phyloP scores from a whole-genome alignment of 2,888 invertebrate genomes.

The Tetrapedia diversipes region DNA sequence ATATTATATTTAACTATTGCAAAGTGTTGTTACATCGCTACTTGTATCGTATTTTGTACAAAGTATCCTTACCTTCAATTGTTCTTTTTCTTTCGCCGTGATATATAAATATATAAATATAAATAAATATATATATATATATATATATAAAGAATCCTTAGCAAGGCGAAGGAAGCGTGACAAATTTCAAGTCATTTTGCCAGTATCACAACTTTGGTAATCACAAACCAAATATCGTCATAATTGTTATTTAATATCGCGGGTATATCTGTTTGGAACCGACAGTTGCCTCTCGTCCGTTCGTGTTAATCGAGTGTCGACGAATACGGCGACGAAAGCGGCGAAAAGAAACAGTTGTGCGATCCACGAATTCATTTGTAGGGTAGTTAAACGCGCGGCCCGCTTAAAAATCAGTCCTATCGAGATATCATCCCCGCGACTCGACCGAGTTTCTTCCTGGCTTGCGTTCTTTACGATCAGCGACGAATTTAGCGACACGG shows the following conservation, averaged over 20 bases:
- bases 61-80: constrained; percentile 76
- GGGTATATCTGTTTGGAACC: constrained; percentile 39
- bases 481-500: too few species aligned
- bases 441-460: neutral
- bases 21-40: constrained; percentile 82
- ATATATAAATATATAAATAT: constrained; percentile 34
- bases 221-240: constrained; percentile 38
- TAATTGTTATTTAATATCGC: constrained; percentile 54
- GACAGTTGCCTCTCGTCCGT: constrained; percentile 34
- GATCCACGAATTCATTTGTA: neutral
- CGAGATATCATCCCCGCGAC: neutral
- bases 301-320: constrained; percentile 29
- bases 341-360: neutral
- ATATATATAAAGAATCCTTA: constrained; percentile 21
- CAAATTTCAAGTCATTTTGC: constrained; percentile 30
- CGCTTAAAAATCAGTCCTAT: constrained; percentile 2
- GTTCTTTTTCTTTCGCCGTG: constrained; percentile 58
- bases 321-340: constrained; percentile 21
- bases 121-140: constrained; percentile 28
- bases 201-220: constrained; percentile 27
- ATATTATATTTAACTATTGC: constrained; percentile 82
- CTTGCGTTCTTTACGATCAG: too few species aligned
- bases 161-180: constrained; percentile 31
- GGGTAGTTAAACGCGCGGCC: constrained; percentile 32
- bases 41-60: constrained; percentile 82